Conservation (phyloP, 2,113 vertebrate species). For the Daphoenositta chrysoptera region DNA sequence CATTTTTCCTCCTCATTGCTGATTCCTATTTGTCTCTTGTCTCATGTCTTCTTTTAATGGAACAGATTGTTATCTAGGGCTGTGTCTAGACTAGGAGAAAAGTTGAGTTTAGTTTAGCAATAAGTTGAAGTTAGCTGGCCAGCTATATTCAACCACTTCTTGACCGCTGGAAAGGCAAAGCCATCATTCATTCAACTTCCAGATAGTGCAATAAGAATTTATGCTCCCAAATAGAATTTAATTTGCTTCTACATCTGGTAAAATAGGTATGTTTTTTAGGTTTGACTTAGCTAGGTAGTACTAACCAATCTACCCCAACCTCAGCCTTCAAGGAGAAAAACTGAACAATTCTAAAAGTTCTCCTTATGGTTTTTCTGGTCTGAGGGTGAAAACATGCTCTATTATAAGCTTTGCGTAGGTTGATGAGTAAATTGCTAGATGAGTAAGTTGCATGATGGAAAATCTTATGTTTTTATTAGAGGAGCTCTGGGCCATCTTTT, state of each 20-base stretch:
- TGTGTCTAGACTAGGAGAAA: slow-evolving; percentile 2
- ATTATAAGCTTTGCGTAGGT: slow-evolving; percentile 17
- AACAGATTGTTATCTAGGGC: slow-evolving; percentile 29
- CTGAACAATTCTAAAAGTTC: neutral
- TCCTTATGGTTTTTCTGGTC: neutral
- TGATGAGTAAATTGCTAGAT: slow-evolving; percentile 41
- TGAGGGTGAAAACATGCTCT: slow-evolving; percentile 3
- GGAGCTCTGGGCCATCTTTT: neutral
- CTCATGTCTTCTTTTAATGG: slow-evolving; percentile 15
- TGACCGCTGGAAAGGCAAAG: neutral
- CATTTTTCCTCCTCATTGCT: slow-evolving; percentile 36
- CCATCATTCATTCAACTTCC: neutral
- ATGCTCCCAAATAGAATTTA: neutral
- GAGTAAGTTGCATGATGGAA: slow-evolving; percentile 43
- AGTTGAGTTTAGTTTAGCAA: neutral
- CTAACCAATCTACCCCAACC: neutral
- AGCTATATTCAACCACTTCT: neutral
- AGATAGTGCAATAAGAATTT: neutral
- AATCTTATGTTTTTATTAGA: slow-evolving; percentile 4
- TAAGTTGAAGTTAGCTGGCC: neutral
- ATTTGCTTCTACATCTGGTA: neutral
- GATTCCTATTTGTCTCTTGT: slow-evolving; percentile 29
- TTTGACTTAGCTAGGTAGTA: neutral
- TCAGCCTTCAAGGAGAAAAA: neutral
- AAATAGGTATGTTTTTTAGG: neutral